These are phyloP conservation scores for Hirundichthys speculiger DNA, from an alignment of 2,113 vertebrate genomes.

Conservation along the genomic window DNA sequence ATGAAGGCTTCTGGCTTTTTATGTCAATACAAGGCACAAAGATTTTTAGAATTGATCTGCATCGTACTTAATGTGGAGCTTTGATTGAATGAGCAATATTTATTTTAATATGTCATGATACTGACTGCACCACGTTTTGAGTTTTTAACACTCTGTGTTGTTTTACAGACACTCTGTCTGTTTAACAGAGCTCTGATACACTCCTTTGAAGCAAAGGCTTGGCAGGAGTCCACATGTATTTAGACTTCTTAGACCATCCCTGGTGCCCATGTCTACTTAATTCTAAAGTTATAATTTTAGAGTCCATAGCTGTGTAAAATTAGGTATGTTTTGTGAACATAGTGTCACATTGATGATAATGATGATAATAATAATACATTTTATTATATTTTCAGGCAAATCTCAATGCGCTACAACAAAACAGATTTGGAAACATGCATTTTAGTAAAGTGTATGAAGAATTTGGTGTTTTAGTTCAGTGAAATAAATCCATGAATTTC, in stretches of 20 bases:
- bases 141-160: neutral
- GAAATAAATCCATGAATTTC: too few species aligned
- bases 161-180: neutral
- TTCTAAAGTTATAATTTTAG: neutral
- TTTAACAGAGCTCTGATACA: too few species aligned
- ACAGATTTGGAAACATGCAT: too few species aligned
- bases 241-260: too few species aligned
- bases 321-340: neutral
- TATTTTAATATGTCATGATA: constrained; percentile 21
- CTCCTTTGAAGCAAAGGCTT: neutral
- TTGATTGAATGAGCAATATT: constrained; percentile 12
- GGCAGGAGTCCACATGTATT: too few species aligned
- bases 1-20: neutral
- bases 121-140: constrained; percentile 10
- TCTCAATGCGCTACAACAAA: too few species aligned
- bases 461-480: too few species aligned
- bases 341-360: too few species aligned
- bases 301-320: neutral
- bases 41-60: neutral
- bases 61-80: constrained; percentile 7
- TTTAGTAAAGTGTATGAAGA: too few species aligned
- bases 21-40: neutral
- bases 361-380: too few species aligned
- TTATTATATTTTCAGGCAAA: too few species aligned
- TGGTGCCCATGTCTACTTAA: too few species aligned